Percentiles rank a stretch among this genome's conserved stretches.
These are phyloP conservation scores for Festucalex cinctus DNA, from an alignment of 2,113 vertebrate species.

Conservation along the genomic window DNA sequence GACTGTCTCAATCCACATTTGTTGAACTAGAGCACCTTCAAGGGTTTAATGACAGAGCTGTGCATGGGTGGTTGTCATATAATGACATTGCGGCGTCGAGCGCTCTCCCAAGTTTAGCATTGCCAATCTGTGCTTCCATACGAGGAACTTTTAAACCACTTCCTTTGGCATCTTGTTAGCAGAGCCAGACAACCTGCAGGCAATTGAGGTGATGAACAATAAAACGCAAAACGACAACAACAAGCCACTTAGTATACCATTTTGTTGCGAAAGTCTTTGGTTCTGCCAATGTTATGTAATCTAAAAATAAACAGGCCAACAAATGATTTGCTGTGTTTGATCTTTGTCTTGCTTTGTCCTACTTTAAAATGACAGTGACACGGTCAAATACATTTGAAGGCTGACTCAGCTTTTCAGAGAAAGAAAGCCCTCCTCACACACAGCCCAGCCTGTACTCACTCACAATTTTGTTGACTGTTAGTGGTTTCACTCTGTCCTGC, in stretches of 20 bases:
- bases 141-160: constrained; percentile 51
- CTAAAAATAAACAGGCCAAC: constrained; percentile 9
- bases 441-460: constrained; percentile 21
- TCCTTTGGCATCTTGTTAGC: constrained; percentile 59
- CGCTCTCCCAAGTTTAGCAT: constrained; percentile 32
- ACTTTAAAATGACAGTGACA: constrained; percentile 19
- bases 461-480: constrained; percentile 48
- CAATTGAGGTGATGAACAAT: constrained; percentile 51
- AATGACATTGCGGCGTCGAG: constrained; percentile 42
- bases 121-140: constrained; percentile 29
- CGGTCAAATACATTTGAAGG: constrained; percentile 21
- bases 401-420: constrained; percentile 41
- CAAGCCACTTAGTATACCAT: constrained; percentile 36
- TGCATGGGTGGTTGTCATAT: constrained; percentile 31
- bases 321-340: constrained; percentile 26
- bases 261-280: background rate
- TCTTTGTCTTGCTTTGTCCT: constrained; percentile 20
- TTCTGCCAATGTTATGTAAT: constrained; percentile 35
- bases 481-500: constrained; percentile 43
- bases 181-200: constrained; percentile 55
- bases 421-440: constrained; percentile 28
- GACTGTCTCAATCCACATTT: background rate
- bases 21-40: constrained; percentile 31
- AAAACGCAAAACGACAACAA: constrained; percentile 49
- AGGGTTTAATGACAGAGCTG: constrained; percentile 10